These are phyloP conservation scores for Clangula hyemalis DNA, from an alignment of 2,797 vertebrate genomes.

Conservation along the genomic window DNA sequence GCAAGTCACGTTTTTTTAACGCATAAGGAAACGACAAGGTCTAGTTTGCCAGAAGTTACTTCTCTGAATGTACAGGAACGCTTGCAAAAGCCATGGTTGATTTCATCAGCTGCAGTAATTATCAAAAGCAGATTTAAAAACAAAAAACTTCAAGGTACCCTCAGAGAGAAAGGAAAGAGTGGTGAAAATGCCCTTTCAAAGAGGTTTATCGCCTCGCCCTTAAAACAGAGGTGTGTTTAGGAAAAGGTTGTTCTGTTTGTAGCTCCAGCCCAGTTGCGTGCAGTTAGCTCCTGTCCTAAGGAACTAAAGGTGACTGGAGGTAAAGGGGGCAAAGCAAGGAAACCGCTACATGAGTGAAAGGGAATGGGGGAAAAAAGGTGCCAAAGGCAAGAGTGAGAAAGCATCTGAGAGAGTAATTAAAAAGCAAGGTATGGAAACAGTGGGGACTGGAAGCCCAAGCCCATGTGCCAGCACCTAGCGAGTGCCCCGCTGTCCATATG, in stretches of 20 bases:
- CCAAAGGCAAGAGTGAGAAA: background rate
- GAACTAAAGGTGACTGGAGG: background rate
- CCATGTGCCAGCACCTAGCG: accelerated
- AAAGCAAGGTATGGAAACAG: background rate
- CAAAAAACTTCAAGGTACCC: background rate
- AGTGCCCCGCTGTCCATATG: background rate
- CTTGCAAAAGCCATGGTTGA: background rate
- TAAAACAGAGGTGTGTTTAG: background rate
- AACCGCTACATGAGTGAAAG: background rate
- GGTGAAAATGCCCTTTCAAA: background rate
- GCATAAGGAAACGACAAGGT: background rate
- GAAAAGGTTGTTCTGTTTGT: background rate
- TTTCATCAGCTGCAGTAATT: background rate
- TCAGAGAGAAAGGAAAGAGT: background rate
- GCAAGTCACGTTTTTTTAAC: background rate
- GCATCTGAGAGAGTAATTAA: background rate
- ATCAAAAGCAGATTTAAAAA: background rate
- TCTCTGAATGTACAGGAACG: background rate
- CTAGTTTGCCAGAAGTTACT: background rate
- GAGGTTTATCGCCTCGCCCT: background rate
- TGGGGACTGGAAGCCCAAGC: accelerated
- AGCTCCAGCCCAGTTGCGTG: background rate
- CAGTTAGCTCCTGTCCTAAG: background rate
- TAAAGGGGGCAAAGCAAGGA: background rate
- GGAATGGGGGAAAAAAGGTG: background rate